Percentiles rank a stretch among this genome's conserved stretches.
Evolutionary conservation across 2,888 invertebrate genomes (phyloP).

Genomic region (Caenorhabditis imperialis): DNA sequence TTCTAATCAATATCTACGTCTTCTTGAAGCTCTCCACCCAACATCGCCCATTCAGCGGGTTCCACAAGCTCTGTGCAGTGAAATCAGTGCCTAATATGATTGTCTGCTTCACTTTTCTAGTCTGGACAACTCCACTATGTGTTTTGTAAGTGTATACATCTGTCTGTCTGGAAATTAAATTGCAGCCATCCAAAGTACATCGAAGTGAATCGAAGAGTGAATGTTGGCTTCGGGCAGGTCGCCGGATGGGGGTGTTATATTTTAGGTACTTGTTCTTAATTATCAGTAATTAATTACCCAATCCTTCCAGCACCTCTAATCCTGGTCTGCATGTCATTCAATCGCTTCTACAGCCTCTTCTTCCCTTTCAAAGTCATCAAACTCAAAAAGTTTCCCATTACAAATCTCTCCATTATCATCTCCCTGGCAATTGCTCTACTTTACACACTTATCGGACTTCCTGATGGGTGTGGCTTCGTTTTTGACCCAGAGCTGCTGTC

Average conservation of each 20-base stretch:
- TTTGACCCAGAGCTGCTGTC: conserved; percentile 47
- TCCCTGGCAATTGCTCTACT: conserved; percentile 29
- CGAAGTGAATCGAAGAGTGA: conserved; percentile 31
- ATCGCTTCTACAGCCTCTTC: conserved; percentile 48
- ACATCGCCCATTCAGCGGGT: conserved; percentile 33
- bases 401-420: conserved; percentile 32
- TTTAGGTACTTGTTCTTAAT: conserved; percentile 19
- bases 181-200: conserved; percentile 29
- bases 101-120: conserved; percentile 37
- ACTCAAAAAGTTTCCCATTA: conserved; percentile 18
- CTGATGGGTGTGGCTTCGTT: conserved; percentile 44
- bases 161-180: too few relatives aligned
- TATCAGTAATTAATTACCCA: too few relatives aligned
- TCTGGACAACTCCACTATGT: conserved; percentile 47
- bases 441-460: conserved; percentile 39
- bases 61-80: conserved; percentile 38
- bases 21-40: conserved; percentile 17
- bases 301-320: conserved; percentile 37
- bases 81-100: conserved; percentile 43
- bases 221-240: conserved; percentile 53
- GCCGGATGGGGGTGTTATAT: conserved; percentile 62
- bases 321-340: conserved; percentile 50
- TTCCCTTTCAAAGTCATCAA: conserved; percentile 37
- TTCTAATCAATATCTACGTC: conserved; percentile 32
- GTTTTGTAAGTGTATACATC: conserved; percentile 37